Conservation (phyloP, 2,113 vertebrate species). For the Paradoxurus hermaphroditus region DNA sequence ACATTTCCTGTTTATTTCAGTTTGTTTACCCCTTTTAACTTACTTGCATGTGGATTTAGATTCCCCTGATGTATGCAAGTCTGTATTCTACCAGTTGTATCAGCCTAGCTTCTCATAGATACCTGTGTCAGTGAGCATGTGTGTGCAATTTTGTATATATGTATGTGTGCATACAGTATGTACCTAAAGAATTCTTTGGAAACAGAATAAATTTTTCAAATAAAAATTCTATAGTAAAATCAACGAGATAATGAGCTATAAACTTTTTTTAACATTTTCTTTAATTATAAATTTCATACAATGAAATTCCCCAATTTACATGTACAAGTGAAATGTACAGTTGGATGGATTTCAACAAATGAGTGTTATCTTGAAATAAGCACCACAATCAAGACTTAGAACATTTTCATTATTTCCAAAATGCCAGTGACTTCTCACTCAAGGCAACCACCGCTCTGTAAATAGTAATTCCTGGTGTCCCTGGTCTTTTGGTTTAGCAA, state of each 20-base stretch:
- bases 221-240: neutral
- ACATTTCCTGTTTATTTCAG: neutral
- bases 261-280: neutral
- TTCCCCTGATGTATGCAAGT: neutral
- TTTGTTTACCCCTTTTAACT: neutral
- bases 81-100: neutral
- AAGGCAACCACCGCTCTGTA: neutral
- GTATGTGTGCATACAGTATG: neutral
- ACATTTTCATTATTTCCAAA: neutral
- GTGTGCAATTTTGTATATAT: neutral
- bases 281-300: neutral
- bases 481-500: neutral
- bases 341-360: neutral
- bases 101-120: neutral
- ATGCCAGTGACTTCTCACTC: neutral
- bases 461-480: neutral
- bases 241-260: neutral
- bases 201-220: neutral
- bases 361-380: neutral
- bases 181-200: neutral
- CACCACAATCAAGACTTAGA: neutral
- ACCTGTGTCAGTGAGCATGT: neutral
- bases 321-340: neutral
- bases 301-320: neutral
- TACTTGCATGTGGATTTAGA: neutral